Evolutionary conservation across 2,797 vertebrate species (phyloP), one percentile per base, ranked within the genome.

Genomic region (Notolepis coatsorum): DNA sequence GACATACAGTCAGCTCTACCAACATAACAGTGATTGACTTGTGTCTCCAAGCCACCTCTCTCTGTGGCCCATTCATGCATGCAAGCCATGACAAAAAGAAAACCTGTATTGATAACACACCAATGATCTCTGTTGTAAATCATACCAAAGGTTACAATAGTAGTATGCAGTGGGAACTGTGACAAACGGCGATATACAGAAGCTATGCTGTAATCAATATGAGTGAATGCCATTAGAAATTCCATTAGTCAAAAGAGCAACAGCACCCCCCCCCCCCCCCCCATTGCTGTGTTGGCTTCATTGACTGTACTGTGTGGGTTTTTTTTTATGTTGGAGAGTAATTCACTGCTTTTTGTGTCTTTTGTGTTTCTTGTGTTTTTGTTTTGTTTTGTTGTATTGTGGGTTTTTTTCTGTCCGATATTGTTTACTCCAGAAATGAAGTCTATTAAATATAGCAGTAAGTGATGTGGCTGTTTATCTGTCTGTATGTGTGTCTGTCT

Each of bases 361-460:
- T 62, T 57, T 8, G 50, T 61, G 73, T 60, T 51, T 73, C 31
- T 63, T 65, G 41, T 69, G 42, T 61, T 58, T 53, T 60, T 68
- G 0, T 50, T 69, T 81, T 63, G 15, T 72, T 78, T 75, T 77
- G n/a, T 74, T n/a, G n/a, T n/a, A n/a, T n/a, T n/a, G n/a, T n/a
- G n/a, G n/a, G n/a, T n/a, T n/a, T n/a, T 24, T 78, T 85, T 81
- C 64, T 82, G 76, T 86, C 73, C 70, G 42, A 71, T 82, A 79
- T 84, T 65, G 73, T 92, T 89, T 80, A 86, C 77, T 88, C 74
- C 87, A 91, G 87, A 92, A 86, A 90, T 91, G 76, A 88, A 80
- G 76, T 90, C 83, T 91, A 89, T 84, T 92, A 91, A 89, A 90
- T 89, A 88, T 85, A 89, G 82, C 88, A 89, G 85, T 91, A 92